These are phyloP conservation scores for Myotis myotis DNA, from an alignment of 2,797 vertebrate genomes.

Conservation along the genomic window DNA sequence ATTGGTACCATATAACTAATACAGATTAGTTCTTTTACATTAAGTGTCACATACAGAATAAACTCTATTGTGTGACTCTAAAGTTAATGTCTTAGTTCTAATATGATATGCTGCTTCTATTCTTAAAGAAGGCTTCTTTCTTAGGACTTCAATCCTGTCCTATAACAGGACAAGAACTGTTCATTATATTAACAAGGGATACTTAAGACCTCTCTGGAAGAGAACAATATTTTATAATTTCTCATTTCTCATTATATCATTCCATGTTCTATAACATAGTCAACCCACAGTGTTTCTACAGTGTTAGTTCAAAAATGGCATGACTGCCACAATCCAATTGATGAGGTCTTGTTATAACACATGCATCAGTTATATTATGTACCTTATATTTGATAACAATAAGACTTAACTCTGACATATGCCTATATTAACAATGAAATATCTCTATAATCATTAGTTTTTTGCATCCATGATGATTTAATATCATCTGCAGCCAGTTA, in stretches of 20 bases:
- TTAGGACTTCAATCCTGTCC: background rate
- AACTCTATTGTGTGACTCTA: background rate
- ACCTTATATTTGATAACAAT: background rate
- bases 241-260: background rate
- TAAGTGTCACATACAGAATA: constrained; percentile 14
- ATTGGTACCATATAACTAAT: no score
- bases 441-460: background rate
- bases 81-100: constrained; percentile 26
- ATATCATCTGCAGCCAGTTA: background rate
- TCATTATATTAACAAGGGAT: constrained; percentile 6
- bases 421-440: background rate
- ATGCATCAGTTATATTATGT: background rate
- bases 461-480: background rate
- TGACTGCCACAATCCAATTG: background rate
- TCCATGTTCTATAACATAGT: background rate
- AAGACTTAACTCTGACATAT: background rate
- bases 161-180: background rate
- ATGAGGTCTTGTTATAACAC: background rate
- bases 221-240: constrained; percentile 8
- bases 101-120: background rate
- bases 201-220: background rate
- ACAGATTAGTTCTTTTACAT: no score
- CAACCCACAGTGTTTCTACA: background rate
- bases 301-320: background rate
- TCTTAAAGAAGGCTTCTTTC: background rate